These are phyloP conservation scores for Monopis laevigella DNA, from an alignment of 2,888 invertebrate genomes.

Conservation along the genomic window DNA sequence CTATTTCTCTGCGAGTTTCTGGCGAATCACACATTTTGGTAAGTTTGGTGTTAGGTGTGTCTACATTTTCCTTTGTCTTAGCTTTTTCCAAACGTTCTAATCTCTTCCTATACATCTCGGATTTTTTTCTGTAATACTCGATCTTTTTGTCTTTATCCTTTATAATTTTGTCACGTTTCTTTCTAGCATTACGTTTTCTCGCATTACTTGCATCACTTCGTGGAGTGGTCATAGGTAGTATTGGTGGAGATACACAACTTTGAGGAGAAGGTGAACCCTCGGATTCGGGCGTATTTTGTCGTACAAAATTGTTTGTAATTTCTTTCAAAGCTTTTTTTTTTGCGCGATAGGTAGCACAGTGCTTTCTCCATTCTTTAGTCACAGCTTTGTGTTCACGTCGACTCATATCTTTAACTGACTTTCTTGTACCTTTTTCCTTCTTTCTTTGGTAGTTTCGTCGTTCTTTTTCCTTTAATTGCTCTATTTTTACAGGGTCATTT, in stretches of 20 bases:
- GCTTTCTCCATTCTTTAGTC: constrained; percentile 17
- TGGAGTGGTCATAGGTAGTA: not conserved
- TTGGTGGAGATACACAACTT: not conserved
- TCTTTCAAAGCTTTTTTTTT: constrained; percentile 20
- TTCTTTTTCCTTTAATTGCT: constrained; percentile 18
- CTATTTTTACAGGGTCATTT: constrained; percentile 20
- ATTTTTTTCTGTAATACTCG: constrained; percentile 15
- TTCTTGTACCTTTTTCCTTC: constrained; percentile 19
- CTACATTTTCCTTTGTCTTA: constrained; percentile 16
- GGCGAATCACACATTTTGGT: constrained; percentile 19
- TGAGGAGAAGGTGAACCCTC: not conserved
- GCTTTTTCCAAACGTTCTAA: constrained; percentile 18
- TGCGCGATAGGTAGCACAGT: constrained; percentile 17
- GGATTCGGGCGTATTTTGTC: not conserved
- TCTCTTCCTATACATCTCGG: constrained; percentile 18
- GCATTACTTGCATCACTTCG: constrained; percentile 6
- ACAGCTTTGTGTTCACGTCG: constrained; percentile 19
- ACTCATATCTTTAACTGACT: constrained; percentile 20
- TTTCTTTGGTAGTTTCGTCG: constrained; percentile 16
- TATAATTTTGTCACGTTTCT: constrained; percentile 14
- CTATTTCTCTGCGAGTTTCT: constrained; percentile 19
- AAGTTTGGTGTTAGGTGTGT: constrained; percentile 22
- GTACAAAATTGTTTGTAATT: no score
- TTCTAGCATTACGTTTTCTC: constrained; percentile 14
- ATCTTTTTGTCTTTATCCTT: constrained; percentile 9